Evolutionary conservation across 2,113 vertebrate genomes (phyloP), one percentile per base, ranked within the genome.

Genomic region (Glaucidium brasilianum): DNA sequence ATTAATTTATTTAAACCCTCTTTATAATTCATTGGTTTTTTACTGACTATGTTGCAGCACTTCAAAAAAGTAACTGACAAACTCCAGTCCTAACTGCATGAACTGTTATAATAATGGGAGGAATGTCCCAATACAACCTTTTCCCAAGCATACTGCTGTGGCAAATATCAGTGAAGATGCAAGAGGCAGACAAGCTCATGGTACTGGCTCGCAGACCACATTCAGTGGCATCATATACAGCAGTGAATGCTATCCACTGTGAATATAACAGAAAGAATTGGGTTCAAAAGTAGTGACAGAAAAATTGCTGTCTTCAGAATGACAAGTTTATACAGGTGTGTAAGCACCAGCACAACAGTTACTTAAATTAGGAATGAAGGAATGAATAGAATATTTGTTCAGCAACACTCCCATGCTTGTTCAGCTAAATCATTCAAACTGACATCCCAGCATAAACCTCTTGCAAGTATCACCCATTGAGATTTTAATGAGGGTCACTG

Each of bases 321-420:
- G 35, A 27, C 12, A 90, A 85, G 9, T 67, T 87, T 71, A 25
- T 52, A 32, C 0, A 1, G 1, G 5, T 47, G 4, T 66, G 27
- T 76, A 73, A 82, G 23, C 21, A 59, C 39, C 20, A 60, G 27
- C 58, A 41, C 18, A 91, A 49, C 12, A 23, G 52, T 74, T 74
- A 59, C n/a, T 84, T 87, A 50, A 27, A 35, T 12, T 13, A n/a
- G 11, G 8, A 85, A 87, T 22, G 23, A 79, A 20, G 19, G 92
- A 79, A 82, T 37, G 0, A 68, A 67, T 45, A 20, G 18, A 67
- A 76, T 73, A 76, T 58, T 29, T 73, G 34, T 88, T 83, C 35
- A 83, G 53, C 12, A 67, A 2, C 27, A 62, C 2, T 8, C 7
- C 5, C 13, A 22, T 1, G 1, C 12, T 90, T 8, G 1, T 50